A percentile compares a stretch with the other conserved stretches of the same genome.
phyloP scores from a whole-genome alignment of 2,113 vertebrate genomes.

The Amphiprion percula region DNA sequence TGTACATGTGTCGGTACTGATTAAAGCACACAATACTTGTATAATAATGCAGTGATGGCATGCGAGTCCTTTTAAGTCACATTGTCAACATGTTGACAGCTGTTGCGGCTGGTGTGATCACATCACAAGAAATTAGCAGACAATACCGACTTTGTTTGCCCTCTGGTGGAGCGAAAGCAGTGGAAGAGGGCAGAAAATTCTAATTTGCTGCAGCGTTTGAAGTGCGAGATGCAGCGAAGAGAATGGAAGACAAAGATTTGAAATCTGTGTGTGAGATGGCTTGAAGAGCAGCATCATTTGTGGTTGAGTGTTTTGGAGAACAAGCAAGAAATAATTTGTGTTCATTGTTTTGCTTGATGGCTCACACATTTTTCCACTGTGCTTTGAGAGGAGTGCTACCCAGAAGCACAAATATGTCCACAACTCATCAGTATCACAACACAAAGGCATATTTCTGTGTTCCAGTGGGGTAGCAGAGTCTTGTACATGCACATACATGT shows the following conservation, averaged over 20 bases:
- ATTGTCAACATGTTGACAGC: too few species aligned
- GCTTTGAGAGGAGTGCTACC: constrained; percentile 17
- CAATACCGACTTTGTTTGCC: neutral
- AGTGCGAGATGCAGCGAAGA: constrained; percentile 1
- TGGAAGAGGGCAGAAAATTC: constrained; percentile 6
- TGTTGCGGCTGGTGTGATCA: too few species aligned
- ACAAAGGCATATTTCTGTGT: neutral
- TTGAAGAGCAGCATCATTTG: constrained; percentile 20
- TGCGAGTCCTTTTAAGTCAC: too few species aligned
- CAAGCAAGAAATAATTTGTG: constrained; percentile 17
- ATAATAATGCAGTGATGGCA: too few species aligned
- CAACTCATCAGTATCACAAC: constrained; percentile 16
- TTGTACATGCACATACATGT: neutral
- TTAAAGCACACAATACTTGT: too few species aligned
- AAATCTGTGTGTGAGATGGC: constrained; percentile 2
- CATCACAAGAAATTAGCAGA: constrained; percentile 8
- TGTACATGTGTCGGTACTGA: too few species aligned
- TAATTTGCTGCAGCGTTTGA: constrained; percentile 22
- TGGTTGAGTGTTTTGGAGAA: constrained; percentile 6
- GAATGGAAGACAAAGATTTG: neutral
- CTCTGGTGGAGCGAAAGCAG: neutral
- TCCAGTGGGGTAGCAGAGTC: neutral
- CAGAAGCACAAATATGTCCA: constrained; percentile 22
- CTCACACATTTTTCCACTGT: constrained; percentile 2
- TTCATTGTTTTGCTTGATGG: constrained; percentile 21